Base-by-base conservation (phyloP, 2,113 vertebrate genomes). In the Fulica atra region DNA sequence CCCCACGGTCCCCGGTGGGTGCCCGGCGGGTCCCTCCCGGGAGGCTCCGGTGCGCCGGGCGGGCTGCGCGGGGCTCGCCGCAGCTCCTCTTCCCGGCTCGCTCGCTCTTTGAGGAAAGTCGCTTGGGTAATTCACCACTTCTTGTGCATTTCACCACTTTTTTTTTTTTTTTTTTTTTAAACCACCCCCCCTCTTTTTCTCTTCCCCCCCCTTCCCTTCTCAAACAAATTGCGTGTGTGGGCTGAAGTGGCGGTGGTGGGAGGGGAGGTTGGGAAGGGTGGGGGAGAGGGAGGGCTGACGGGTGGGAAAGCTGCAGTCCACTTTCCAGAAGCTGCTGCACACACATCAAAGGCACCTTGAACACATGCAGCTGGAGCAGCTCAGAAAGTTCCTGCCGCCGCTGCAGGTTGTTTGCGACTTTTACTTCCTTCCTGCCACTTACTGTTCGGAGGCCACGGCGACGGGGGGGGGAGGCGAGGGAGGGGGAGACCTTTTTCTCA, bases 271-370 rank as follows among this genome's bases (percentile, higher is more conserved):
- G 64, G 70, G 89, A 70, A 61, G 35, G 91, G 93, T 9, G 80
- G 73, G 84, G 71, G 89, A 86, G 38, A 65, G 56, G 79, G 87
- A 78, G 53, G 82, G 92, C 85, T 24, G 88, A 16, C 33, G 84
- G 44, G 66, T 48, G 91, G 76, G 84, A 84, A 83, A 95, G 92
- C 95, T 88, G 91, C 93, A 82, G 89, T 83, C 94, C 96, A 56
- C 86, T 92, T 89, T 64, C 74, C 86, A 92, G 94, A 82, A 95
- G 91, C 94, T 68, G 89, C 94, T 33, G 91, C 89, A 44, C 81
- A 12, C 68, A 65, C 94, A 92, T 86, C 93, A 97, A 97, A 97
- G 97, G 97, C 97, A 96, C 97, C 97, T 97, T 97, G 96, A 95
- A 29, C 93, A 46, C 94, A 81, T 16, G 88, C 94, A 89, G 94